These are phyloP conservation scores for Allolobophora icterica DNA, from an alignment of 2,888 invertebrate species.

Conservation along the genomic window DNA sequence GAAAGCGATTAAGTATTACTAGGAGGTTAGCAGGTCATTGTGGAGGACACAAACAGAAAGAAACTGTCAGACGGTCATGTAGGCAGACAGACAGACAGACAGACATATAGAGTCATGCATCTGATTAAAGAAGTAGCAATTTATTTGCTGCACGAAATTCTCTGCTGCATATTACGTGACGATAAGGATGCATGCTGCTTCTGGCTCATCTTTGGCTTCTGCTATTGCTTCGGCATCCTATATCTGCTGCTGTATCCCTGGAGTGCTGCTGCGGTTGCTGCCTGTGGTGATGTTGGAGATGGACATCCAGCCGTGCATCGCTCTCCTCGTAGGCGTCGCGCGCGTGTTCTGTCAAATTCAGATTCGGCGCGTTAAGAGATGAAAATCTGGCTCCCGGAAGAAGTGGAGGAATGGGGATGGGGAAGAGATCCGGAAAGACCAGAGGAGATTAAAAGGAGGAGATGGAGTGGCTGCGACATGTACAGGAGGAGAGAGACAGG, in stretches of 20 bases:
- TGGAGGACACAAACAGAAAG: neutral
- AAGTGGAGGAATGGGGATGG: neutral
- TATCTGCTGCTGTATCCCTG: neutral
- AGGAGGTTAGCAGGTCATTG: neutral
- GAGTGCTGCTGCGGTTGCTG: neutral
- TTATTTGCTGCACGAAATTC: neutral
- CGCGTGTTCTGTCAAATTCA: constrained; percentile 14
- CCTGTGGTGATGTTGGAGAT: neutral
- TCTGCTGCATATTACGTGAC: neutral
- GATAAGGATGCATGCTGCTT: neutral
- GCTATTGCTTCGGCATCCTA: neutral
- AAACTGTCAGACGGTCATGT: neutral
- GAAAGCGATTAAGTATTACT: too few species aligned
- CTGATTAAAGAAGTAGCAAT: neutral
- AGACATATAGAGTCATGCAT: neutral
- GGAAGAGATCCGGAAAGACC: neutral
- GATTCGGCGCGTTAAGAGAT: neutral
- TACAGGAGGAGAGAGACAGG: too few species aligned
- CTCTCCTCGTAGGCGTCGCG: neutral
- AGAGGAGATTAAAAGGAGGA: neutral
- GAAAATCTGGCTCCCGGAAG: neutral
- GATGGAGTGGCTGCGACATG: neutral
- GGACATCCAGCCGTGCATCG: neutral
- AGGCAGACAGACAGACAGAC: neutral
- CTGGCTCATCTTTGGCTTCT: neutral